Conservation (phyloP, 2,797 vertebrate genomes). For the Coendou prehensilis region DNA sequence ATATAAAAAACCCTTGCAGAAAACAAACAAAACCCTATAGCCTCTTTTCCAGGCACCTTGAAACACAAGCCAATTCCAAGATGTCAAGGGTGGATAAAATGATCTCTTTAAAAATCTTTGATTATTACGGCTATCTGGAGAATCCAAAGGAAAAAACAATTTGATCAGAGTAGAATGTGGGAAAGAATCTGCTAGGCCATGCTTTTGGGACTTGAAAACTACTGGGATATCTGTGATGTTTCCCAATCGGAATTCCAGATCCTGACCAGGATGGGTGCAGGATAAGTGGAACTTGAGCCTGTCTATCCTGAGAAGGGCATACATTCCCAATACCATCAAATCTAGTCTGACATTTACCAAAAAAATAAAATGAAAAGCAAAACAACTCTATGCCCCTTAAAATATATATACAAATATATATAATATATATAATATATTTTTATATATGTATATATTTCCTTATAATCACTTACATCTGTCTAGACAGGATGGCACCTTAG, state of each 20-base stretch:
- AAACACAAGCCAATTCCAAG: constrained; percentile 9
- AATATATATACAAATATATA: no score
- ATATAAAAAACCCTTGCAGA: background rate
- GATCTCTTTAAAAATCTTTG: background rate
- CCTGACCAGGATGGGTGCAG: background rate
- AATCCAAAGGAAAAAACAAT: background rate
- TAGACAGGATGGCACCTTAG: background rate
- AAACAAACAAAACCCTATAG: background rate
- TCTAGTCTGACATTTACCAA: background rate
- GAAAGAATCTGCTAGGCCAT: background rate
- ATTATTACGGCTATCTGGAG: background rate
- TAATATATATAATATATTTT: no score
- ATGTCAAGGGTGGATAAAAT: background rate
- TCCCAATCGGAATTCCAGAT: constrained; percentile 5
- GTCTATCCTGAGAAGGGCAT: background rate
- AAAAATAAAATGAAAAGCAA: background rate
- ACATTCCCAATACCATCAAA: background rate
- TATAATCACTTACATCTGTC: background rate
- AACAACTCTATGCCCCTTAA: background rate
- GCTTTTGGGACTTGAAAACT: background rate
- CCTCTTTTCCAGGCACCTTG: background rate
- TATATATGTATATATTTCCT: background rate
- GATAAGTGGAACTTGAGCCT: background rate
- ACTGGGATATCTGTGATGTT: background rate
- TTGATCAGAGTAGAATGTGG: background rate